These are phyloP conservation scores for Pseudopipra pipra DNA, from an alignment of 2,113 vertebrate genomes.

Conservation along the genomic window DNA sequence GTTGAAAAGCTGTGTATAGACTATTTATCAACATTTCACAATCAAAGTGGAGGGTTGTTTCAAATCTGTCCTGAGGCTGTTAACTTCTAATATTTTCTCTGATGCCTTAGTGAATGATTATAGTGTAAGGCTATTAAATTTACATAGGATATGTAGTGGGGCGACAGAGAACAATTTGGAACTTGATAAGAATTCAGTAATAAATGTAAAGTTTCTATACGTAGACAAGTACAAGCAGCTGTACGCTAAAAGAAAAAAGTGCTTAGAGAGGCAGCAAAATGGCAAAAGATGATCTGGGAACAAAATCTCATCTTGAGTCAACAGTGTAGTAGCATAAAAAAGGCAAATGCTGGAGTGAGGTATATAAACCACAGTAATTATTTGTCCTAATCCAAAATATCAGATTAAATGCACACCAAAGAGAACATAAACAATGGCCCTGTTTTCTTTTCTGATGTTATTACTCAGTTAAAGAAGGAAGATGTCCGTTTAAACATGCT, in stretches of 20 bases:
- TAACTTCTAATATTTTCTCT: background rate
- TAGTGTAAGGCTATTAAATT: background rate
- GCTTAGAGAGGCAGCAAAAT: background rate
- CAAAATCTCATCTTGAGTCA: background rate
- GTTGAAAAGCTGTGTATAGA: background rate
- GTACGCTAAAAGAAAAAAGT: background rate
- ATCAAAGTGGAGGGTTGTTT: background rate
- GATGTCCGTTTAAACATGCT: background rate
- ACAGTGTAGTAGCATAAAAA: background rate
- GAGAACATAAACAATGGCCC: background rate
- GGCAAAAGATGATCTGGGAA: background rate
- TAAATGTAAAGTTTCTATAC: background rate
- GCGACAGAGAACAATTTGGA: background rate
- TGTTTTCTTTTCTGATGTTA: background rate
- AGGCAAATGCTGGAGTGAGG: background rate
- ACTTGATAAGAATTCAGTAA: background rate
- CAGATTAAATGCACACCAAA: background rate
- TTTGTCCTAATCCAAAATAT: background rate
- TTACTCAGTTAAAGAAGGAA: background rate
- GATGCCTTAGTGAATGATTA: background rate
- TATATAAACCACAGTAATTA: background rate
- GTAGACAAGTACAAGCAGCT: background rate
- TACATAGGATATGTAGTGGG: background rate
- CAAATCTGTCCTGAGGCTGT: background rate
- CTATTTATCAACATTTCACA: background rate